Base-by-base conservation (phyloP, 2,113 vertebrate genomes). In the Thalassarche chlororhynchos region DNA sequence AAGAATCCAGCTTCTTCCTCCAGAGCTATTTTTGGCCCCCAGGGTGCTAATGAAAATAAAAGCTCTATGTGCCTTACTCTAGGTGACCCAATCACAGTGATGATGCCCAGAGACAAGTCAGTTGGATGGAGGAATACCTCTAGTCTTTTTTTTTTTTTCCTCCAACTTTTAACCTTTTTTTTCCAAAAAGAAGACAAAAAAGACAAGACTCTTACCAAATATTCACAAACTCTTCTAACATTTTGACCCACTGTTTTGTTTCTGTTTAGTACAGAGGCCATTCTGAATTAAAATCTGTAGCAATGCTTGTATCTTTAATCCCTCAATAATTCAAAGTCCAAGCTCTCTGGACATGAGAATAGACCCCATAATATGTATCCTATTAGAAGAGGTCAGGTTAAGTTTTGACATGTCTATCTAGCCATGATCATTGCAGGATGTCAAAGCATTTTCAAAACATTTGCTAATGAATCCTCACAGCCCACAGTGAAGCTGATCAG, bases 341-440 rank as follows among this genome's bases (percentile, higher is more conserved):
- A 55, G 14, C 10, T 71, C 24, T 78, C 60, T 55, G 14, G 19
- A 52, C 17, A 38, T 14, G 29, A 42, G 19, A 85, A 79, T 19
- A 60, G 25, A 87, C 18, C 8, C 21, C 9, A 14, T 34, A 66
- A 76, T 5, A 23, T 0, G 1, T 6, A 57, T 3, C 2, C 9
- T 54, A 17, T 51, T 58, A 86, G 46, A 58, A 89, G 15, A 40
- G 25, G 14, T 89, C 47, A 55, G 28, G 49, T 72, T 72, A 77
- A 75, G 36, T 74, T 87, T 80, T 81, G n/a, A 42, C 21, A 17
- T 18, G 7, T 19, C 55, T 51, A 7, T 40, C 32, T 44, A 23
- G 2, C 31, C 24, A 62, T 66, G 10, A 36, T 60, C 60, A 61
- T 34, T 47, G 9, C 36, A 86, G 62, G 49, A 92, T 60, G 20